A percentile compares a stretch with the other conserved stretches of the same genome.
Evolutionary conservation across 1,140 invertebrate species (phyloP).

Genomic region (Palaemon carinicauda): DNA sequence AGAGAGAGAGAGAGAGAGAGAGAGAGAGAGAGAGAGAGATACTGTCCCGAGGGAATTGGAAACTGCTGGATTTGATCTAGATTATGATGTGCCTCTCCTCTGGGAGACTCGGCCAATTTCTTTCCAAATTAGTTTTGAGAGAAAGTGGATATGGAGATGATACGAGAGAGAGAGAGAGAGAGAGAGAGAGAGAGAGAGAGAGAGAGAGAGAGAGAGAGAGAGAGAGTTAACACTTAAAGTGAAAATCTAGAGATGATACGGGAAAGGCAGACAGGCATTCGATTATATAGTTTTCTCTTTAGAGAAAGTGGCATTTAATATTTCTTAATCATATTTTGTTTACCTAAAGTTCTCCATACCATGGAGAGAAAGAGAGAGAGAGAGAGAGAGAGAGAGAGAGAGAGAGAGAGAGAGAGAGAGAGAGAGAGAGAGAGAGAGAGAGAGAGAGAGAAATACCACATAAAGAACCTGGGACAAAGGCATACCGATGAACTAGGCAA

Average conservation of each 20-base stretch:
- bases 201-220: not conserved
- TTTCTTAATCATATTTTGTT: no score
- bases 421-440: not conserved
- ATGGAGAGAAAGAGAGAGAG: not conserved
- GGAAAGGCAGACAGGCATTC: no score
- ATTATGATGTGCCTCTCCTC: conserved; percentile 1
- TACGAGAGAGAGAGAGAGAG: not conserved
- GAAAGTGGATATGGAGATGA: conserved; percentile 31
- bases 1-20: not conserved
- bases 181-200: not conserved
- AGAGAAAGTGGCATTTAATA: no score
- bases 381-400: not conserved
- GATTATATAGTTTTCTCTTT: no score
- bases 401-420: not conserved
- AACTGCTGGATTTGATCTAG: conserved; percentile 11
- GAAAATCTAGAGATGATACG: no score
- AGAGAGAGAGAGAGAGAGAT: not conserved
- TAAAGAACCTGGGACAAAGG: no score
- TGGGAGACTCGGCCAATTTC: conserved; percentile 27
- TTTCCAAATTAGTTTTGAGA: conserved; percentile 36
- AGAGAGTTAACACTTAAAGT: no score
- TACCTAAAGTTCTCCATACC: no score
- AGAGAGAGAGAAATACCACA: not conserved
- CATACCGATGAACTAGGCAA: no score
- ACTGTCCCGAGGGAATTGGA: not conserved